These are phyloP conservation scores for Grallaria varia DNA, from an alignment of 2,113 vertebrate genomes.

Conservation along the genomic window DNA sequence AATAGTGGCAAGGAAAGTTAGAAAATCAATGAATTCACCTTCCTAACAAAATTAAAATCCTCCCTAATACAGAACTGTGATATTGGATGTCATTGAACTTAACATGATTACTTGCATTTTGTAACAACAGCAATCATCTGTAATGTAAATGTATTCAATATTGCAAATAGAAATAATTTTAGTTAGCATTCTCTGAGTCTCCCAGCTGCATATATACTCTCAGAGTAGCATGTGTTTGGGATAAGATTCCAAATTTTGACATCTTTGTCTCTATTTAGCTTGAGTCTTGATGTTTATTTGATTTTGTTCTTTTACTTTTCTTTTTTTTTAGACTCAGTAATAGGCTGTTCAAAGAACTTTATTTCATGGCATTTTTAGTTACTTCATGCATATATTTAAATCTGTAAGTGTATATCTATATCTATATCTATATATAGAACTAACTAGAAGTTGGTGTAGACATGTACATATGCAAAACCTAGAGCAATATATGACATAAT, in stretches of 20 bases:
- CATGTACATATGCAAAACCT: background rate
- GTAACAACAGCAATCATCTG: background rate
- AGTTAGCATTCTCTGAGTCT: background rate
- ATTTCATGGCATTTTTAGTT: background rate
- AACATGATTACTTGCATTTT: background rate
- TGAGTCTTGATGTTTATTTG: background rate
- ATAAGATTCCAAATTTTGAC: background rate
- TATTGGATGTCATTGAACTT: background rate
- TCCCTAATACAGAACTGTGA: background rate
- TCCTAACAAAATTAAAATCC: background rate
- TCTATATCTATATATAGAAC: background rate
- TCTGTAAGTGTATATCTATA: background rate
- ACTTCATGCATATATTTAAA: background rate
- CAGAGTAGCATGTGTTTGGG: background rate
- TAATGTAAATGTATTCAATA: constrained; percentile 2
- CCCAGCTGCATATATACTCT: background rate
- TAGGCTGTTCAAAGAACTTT: background rate
- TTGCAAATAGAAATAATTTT: background rate
- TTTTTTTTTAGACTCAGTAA: background rate
- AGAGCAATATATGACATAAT: background rate
- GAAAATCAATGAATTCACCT: background rate
- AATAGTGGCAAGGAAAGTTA: background rate
- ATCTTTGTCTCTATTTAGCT: background rate
- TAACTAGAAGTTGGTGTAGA: background rate
- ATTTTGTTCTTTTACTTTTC: background rate